Conservation (phyloP, 2,888 invertebrate species). For the Zhuqinia jingwanae region DNA sequence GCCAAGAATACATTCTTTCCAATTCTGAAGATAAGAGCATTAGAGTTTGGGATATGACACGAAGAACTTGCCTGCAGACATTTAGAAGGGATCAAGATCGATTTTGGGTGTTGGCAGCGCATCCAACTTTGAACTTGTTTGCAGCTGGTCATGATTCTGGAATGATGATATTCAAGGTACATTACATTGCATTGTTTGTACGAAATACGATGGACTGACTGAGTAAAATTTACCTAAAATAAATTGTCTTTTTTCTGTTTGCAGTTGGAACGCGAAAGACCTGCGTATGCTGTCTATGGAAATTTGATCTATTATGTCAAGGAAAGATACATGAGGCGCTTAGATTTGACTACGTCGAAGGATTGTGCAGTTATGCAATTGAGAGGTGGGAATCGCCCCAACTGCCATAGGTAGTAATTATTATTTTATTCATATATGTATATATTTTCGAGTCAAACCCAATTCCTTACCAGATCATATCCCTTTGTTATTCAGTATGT, state of each 20-base stretch:
- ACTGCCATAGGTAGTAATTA: constrained; percentile 84
- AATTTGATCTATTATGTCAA: constrained; percentile 98
- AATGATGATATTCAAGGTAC: constrained; percentile 91
- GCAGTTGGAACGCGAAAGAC: constrained; percentile 95
- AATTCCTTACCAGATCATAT: neutral
- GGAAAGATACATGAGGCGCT: constrained; percentile 92
- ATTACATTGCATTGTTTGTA: neutral
- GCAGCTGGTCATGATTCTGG: constrained; percentile 99
- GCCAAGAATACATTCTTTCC: constrained; percentile 97
- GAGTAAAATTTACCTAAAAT: no score
- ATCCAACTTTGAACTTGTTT: constrained; percentile 97
- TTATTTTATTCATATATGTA: neutral
- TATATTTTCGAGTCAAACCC: neutral
- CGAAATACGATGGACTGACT: no score
- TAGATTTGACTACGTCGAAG: constrained; percentile 96
- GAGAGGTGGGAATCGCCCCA: constrained; percentile 89
- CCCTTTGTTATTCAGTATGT: constrained; percentile 86
- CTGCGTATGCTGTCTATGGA: constrained; percentile 96
- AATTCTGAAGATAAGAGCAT: constrained; percentile 99
- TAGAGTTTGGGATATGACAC: constrained; percentile 99
- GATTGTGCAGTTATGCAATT: constrained; percentile 96
- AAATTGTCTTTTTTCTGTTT: constrained; percentile 77
- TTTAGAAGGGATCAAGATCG: constrained; percentile 97
- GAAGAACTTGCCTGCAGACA: constrained; percentile 94
- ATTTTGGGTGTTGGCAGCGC: constrained; percentile 98